Evolutionary conservation across 2,113 vertebrate species (phyloP).

Genomic region (Empidonax alnorum): DNA sequence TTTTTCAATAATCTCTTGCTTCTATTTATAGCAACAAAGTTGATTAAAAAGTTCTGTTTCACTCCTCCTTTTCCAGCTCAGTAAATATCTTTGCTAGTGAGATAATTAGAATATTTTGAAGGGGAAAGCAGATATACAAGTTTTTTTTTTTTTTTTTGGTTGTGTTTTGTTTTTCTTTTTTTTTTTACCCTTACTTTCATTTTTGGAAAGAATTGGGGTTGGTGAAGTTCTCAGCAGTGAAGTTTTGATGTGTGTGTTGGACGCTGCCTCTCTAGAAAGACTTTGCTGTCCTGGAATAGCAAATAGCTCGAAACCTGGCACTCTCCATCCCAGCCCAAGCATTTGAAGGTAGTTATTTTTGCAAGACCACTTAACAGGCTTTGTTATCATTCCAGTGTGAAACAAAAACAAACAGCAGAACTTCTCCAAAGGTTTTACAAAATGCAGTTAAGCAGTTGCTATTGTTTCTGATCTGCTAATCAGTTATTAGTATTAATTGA

Average conservation of each 20-base stretch:
- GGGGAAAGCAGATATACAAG: accelerated
- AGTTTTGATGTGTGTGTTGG: neutral
- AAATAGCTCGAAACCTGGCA: neutral
- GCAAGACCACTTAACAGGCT: neutral
- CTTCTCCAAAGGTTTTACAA: neutral
- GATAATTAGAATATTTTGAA: neutral
- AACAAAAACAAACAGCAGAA: neutral
- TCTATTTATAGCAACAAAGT: constrained; percentile 24
- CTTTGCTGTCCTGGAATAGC: neutral
- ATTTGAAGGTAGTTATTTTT: neutral
- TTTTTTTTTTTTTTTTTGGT: neutral
- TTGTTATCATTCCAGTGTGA: neutral
- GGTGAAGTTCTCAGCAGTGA: neutral
- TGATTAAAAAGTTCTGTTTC: constrained; percentile 13
- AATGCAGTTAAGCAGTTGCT: neutral
- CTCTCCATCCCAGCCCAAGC: neutral
- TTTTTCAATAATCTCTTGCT: neutral
- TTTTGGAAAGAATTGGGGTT: accelerated
- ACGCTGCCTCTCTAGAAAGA: neutral
- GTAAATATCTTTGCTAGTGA: neutral
- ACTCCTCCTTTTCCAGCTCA: neutral
- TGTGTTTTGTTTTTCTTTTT: neutral
- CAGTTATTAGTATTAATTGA: neutral
- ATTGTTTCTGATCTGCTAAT: neutral
- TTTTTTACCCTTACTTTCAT: neutral